Base-by-base conservation (phyloP, 2,113 vertebrate genomes). In the Caranx ignobilis region DNA sequence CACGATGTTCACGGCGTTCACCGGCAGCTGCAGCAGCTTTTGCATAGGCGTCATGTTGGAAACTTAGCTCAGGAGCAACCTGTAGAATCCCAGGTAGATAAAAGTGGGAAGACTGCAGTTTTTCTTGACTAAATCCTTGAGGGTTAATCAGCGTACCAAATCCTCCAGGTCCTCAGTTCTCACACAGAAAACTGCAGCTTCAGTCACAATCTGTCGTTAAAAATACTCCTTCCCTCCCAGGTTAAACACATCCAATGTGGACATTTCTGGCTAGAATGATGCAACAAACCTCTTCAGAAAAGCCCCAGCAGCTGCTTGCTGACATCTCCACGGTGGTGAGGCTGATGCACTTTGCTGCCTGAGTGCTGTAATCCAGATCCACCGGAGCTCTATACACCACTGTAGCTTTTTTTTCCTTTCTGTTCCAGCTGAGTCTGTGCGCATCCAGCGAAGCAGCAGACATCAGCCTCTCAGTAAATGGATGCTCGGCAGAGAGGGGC, bases 21-120 rank as follows among this genome's bases (percentile, higher is more conserved):
- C 94, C 0, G 97, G 97, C 70, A 98, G 94, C 94, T 97, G 97
- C 87, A 98, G 92, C 83, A 98, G 89, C 83, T 92, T 96, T 83
- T 97, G 97, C 96, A 98, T 96, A 0, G 95, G 85, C 0, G 90
- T 95, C 95, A 95, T 96, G 35, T 57, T 81, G 18, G 1, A 43
- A 79, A 83, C 75, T 78, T 70, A 1, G 21, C 50, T 34, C 6
- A 6, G 45, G 21, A 41, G 41, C 55, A 68, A 89, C 86, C 74
- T 81, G 79, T 75, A 71, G 79, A 75, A 60, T 56, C 65, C 70
- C 19, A 2, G 61, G 31, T 2, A 19, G 67, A 31, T 26, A 3
- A 60, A 60, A 76, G 37, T 59, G 68, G 12, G 60, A 26, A 18
- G 43, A 21, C 52, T 41, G 60, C 57, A 48, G 72, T 56, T 59